Percentiles rank a stretch among this genome's conserved stretches.
phyloP scores from a whole-genome alignment of 2,888 invertebrate genomes.

The Latrodectus elegans region DNA sequence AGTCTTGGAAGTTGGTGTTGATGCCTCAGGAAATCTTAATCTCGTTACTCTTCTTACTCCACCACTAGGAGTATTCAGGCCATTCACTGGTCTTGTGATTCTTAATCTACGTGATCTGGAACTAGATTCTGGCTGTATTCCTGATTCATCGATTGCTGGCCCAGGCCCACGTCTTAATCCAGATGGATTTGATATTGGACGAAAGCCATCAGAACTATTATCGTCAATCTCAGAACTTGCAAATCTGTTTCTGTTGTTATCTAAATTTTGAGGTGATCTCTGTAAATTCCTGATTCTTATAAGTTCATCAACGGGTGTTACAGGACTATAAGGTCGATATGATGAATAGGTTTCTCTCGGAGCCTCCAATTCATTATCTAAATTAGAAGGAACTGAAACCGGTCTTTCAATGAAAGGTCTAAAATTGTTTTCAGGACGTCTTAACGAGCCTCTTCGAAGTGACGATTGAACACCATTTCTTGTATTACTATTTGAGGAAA shows the following conservation, averaged over 20 bases:
- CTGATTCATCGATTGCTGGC: constrained; percentile 14
- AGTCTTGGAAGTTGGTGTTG: background rate
- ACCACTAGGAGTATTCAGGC: constrained; percentile 14
- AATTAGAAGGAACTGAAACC: constrained; percentile 7
- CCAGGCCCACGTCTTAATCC: constrained; percentile 48
- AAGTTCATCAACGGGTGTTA: constrained; percentile 10
- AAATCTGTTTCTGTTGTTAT: constrained; percentile 27
- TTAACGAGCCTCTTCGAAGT: constrained; percentile 20
- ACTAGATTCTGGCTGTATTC: background rate
- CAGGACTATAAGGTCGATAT: constrained; percentile 15
- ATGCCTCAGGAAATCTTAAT: constrained; percentile 15
- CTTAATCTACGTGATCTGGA: constrained; percentile 45
- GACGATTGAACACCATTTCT: constrained; percentile 38
- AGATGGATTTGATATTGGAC: constrained; percentile 27
- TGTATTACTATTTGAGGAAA: background rate
- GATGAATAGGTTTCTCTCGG: background rate
- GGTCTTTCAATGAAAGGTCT: constrained; percentile 34
- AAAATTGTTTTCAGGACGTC: constrained; percentile 36
- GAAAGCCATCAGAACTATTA: constrained; percentile 34
- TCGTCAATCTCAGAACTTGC: constrained; percentile 24
- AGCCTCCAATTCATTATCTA: constrained; percentile 15
- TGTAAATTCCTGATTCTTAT: constrained; percentile 23
- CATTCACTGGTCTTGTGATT: constrained; percentile 53
- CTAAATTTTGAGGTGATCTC: constrained; percentile 9
- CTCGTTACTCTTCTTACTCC: constrained; percentile 53